Evolutionary conservation across 2,888 invertebrate genomes (phyloP), one percentile per base, ranked within the genome.

Genomic region (Callyntrura guangdongensis): DNA sequence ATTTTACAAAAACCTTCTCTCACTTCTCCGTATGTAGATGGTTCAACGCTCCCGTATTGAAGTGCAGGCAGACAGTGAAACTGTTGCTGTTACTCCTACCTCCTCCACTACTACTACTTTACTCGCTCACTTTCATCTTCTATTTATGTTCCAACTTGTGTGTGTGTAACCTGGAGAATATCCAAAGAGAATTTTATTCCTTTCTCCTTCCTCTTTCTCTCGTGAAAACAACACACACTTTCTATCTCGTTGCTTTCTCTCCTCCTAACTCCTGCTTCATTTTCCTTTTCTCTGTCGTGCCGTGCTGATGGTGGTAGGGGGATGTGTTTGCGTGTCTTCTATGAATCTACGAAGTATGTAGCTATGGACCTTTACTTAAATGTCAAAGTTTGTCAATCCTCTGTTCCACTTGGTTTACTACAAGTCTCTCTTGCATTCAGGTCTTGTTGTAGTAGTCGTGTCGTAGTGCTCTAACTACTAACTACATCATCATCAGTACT

Each of bases 361-460:
- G 3, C 12, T 81, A 87, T 81, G 61, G 79, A 79, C 87, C 69
- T 85, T 77, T 85, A 64, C 74, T 85, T 85, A 85, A 90, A 90
- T 90, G 90, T 90, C 90, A 90, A 90, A 90, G 90, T 90, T 89
- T 89, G 89, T 89, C 89, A 89, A 85, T 89, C 64, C 89, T n/a
- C n/a, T n/a, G 27, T 89, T 89, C 25, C 84, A 89, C 89, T 83
- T 64, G 77, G 87, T 25, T 47, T 56, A 72, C 88, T 69, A 20
- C n/a, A 27, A n/a, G 17, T 81, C 81, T 81, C 81, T 27, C 82
- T 12, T 25, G 56, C 25, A n/a, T 56, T 81, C 6, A 27, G 36
- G 12, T 81, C 25, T 81, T 81, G 56, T 81, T 56, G 59, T 59
- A 12, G 1, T 77, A 27, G n/a, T n/a, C n/a, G n/a, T n/a, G n/a